phyloP scores from a whole-genome alignment of 1,140 invertebrate species.

The Delia radicum region DNA sequence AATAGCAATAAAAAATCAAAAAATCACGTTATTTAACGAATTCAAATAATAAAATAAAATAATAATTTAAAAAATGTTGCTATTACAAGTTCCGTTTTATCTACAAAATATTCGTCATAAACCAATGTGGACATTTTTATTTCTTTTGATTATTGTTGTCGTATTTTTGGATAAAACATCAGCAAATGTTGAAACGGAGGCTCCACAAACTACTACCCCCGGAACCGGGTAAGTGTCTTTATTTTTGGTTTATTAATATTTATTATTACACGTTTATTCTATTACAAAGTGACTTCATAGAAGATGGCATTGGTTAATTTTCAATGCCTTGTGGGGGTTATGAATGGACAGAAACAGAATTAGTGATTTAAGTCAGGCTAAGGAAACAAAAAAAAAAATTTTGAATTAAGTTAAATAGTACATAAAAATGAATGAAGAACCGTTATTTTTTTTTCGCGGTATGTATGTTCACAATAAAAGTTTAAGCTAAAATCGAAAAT shows the following conservation, averaged over 20 bases:
- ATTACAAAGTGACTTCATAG: too few species aligned
- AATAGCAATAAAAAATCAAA: not conserved
- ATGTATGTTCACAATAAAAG: too few species aligned
- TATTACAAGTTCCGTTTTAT: slow-evolving; percentile 32
- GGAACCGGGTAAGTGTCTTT: slow-evolving; percentile 45
- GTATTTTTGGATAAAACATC: slow-evolving; percentile 46
- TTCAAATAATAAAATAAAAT: not conserved
- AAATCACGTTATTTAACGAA: not conserved
- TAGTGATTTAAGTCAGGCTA: too few species aligned
- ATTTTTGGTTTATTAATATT: not conserved
- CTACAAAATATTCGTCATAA: slow-evolving; percentile 46
- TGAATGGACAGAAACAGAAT: too few species aligned
- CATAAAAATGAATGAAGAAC: too few species aligned
- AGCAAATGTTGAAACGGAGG: slow-evolving; percentile 41
- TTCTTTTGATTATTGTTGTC: slow-evolving; percentile 47
- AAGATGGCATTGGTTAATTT: too few species aligned
- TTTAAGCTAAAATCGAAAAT: too few species aligned
- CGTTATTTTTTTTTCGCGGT: too few species aligned
- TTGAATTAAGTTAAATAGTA: too few species aligned
- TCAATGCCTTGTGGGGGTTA: too few species aligned
- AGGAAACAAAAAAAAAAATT: too few species aligned
- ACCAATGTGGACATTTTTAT: slow-evolving; percentile 43
- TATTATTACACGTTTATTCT: not conserved
- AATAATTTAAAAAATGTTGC: slow-evolving; percentile 27
- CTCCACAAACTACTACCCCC: slow-evolving; percentile 43